phyloP scores from a whole-genome alignment of 2,888 invertebrate species.

The Idaea aversata region DNA sequence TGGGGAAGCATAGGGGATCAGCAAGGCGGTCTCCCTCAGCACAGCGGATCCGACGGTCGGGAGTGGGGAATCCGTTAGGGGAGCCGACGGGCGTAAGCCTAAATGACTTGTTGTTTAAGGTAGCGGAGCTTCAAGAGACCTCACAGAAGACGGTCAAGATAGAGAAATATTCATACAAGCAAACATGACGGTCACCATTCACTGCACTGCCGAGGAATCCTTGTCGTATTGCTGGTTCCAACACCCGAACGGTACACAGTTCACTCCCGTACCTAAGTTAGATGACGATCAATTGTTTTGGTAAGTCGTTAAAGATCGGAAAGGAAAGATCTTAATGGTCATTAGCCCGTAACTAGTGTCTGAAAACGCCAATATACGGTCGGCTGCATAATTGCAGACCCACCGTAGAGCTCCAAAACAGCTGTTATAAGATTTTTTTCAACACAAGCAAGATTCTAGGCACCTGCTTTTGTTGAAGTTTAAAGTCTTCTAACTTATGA shows the following conservation, averaged over 20 bases:
- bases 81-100: background rate
- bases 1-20: too few relatives aligned
- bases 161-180: slow-evolving; percentile 8
- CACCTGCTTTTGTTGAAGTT: too few relatives aligned
- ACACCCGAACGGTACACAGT: slow-evolving; percentile 66
- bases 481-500: too few relatives aligned
- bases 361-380: too few relatives aligned
- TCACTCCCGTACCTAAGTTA: slow-evolving; percentile 48
- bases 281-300: slow-evolving; percentile 51
- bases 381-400: too few relatives aligned
- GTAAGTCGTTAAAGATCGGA: slow-evolving; percentile 33
- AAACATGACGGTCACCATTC: slow-evolving; percentile 48
- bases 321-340: background rate
- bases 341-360: background rate
- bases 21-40: too few relatives aligned
- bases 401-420: too few relatives aligned
- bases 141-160: slow-evolving; percentile 16
- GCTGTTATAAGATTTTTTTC: too few relatives aligned
- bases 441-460: too few relatives aligned
- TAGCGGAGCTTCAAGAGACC: slow-evolving; percentile 17
- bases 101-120: slow-evolving; percentile 13
- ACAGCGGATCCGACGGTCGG: too few relatives aligned
- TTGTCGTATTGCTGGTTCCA: slow-evolving; percentile 73
- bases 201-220: slow-evolving; percentile 55
- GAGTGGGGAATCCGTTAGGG: too few relatives aligned